These are phyloP conservation scores for Tiaroga cobitis DNA, from an alignment of 2,797 vertebrate genomes.

Conservation along the genomic window DNA sequence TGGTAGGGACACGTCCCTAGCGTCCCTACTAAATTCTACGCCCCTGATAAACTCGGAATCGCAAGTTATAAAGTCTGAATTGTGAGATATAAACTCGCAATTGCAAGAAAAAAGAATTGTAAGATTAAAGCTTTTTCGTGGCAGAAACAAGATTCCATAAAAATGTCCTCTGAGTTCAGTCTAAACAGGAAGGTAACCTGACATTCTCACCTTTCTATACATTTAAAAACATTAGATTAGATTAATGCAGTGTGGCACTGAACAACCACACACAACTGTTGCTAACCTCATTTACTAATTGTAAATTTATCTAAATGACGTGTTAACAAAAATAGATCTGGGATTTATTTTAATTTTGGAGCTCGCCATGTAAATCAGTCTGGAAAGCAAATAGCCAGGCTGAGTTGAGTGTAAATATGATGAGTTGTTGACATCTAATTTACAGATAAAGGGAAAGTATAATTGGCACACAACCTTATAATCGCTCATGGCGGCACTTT, in stretches of 20 bases:
- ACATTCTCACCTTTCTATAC: background rate
- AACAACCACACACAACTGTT: slow-evolving; percentile 1
- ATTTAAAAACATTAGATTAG: slow-evolving; percentile 18
- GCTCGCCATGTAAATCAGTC: background rate
- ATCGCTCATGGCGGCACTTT: background rate
- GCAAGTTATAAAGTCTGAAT: background rate
- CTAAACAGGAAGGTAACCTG: background rate
- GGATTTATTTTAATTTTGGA: slow-evolving; percentile 5
- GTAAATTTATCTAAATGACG: slow-evolving; percentile 30
- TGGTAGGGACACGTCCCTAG: too few species aligned
- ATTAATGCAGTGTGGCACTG: slow-evolving; percentile 31
- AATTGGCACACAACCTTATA: background rate
- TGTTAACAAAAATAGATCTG: background rate
- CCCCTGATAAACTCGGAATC: background rate
- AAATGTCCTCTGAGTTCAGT: slow-evolving; percentile 20
- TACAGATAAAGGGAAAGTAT: background rate
- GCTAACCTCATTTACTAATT: slow-evolving; percentile 45
- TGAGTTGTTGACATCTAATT: background rate
- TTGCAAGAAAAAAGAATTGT: background rate
- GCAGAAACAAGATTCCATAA: background rate
- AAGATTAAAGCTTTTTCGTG: background rate
- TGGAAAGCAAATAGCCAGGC: background rate
- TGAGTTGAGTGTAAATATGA: background rate
- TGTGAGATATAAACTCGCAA: background rate
- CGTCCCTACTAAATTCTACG: too few species aligned